Evolutionary conservation across 2,797 vertebrate genomes (phyloP).

Genomic region (Glyptemys insculpta): DNA sequence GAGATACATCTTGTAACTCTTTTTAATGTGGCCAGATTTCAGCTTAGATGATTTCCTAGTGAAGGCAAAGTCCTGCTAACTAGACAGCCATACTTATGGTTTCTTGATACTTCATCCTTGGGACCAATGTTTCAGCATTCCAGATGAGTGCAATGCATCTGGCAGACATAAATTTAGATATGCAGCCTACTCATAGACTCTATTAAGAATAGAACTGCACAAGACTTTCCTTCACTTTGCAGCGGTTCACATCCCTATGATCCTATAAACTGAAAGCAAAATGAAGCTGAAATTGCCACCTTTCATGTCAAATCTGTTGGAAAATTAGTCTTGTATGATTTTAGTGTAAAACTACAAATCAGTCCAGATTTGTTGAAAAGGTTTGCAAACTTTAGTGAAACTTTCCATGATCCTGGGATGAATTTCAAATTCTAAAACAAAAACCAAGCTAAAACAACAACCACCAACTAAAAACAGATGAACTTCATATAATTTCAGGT

Average conservation of each 20-base stretch:
- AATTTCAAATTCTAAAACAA: constrained; percentile 40
- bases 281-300: neutral
- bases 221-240: neutral
- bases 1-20: neutral
- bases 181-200: neutral
- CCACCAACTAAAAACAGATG: constrained; percentile 14
- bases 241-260: neutral
- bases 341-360: neutral
- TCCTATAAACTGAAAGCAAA: neutral
- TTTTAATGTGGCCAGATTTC: neutral
- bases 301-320: neutral
- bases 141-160: neutral
- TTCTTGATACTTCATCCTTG: neutral
- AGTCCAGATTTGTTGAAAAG: neutral
- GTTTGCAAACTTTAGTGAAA: neutral
- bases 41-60: neutral
- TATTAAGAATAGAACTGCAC: neutral
- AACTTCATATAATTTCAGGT: neutral
- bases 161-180: neutral
- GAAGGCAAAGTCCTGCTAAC: neutral
- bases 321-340: neutral
- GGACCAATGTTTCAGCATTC: neutral
- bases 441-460: constrained; percentile 2
- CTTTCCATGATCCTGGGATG: constrained; percentile 1
- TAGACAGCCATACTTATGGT: neutral